These are phyloP conservation scores for Bombyx huttoni DNA, from an alignment of 2,888 invertebrate species.

Conservation along the genomic window DNA sequence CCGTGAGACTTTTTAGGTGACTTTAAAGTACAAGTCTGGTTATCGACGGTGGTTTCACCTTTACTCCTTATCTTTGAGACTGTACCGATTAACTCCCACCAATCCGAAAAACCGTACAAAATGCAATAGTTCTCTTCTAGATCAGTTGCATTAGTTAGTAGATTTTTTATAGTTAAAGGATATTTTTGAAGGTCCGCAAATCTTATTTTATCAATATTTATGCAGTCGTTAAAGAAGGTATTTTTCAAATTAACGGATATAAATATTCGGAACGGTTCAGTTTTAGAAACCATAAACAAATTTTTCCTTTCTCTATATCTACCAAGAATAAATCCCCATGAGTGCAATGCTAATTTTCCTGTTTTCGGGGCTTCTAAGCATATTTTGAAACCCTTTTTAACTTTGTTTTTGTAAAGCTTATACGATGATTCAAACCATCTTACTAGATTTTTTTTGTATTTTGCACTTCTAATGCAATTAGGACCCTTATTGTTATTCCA, in stretches of 20 bases:
- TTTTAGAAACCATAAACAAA: constrained; percentile 38
- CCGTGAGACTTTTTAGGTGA: too few relatives aligned
- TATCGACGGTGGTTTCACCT: not conserved
- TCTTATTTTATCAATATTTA: constrained; percentile 44
- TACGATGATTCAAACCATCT: constrained; percentile 49
- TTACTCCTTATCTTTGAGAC: constrained; percentile 26
- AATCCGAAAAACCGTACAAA: constrained; percentile 42
- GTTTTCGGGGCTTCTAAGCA: constrained; percentile 33
- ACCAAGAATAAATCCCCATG: constrained; percentile 48
- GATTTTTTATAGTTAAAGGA: constrained; percentile 46
- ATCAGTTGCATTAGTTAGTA: constrained; percentile 39
- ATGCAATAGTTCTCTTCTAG: constrained; percentile 50
- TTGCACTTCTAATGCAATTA: constrained; percentile 9
- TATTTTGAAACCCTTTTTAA: constrained; percentile 26
- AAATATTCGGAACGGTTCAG: constrained; percentile 43
- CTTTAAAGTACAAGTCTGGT: not conserved
- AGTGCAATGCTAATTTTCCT: constrained; percentile 38
- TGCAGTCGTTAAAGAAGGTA: constrained; percentile 36
- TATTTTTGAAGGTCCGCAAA: constrained; percentile 43
- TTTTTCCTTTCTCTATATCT: constrained; percentile 48
- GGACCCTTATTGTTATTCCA: constrained; percentile 5
- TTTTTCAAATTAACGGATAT: constrained; percentile 37
- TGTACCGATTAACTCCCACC: constrained; percentile 58
- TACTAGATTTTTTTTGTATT: constrained; percentile 26
- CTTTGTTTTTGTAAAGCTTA: constrained; percentile 36